phyloP scores from a whole-genome alignment of 2,797 vertebrate genomes.

The Centropyge bicolor region DNA sequence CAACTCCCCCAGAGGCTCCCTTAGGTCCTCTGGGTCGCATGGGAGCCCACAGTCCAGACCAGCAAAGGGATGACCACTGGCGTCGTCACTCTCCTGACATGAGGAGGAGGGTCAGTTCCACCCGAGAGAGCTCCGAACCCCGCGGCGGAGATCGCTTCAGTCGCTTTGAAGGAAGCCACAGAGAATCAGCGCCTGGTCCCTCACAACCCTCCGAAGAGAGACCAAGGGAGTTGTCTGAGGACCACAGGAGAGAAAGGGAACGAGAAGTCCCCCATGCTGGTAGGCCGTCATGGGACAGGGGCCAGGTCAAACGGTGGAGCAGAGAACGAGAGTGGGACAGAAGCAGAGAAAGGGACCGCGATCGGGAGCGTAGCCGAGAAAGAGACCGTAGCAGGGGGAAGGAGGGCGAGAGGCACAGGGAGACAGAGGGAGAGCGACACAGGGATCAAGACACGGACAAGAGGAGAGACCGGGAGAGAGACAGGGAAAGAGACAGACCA shows the following conservation, averaged over 20 bases:
- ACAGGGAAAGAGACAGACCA: slow-evolving; percentile 55
- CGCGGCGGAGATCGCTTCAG: slow-evolving; percentile 87
- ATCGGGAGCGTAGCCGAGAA: slow-evolving; percentile 68
- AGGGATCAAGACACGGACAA: slow-evolving; percentile 67
- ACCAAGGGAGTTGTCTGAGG: slow-evolving; percentile 88
- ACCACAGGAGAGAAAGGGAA: slow-evolving; percentile 91
- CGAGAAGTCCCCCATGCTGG: slow-evolving; percentile 83
- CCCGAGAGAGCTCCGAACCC: slow-evolving; percentile 88
- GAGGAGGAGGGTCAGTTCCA: slow-evolving; percentile 83
- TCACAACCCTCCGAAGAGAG: slow-evolving; percentile 85
- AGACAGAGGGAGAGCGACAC: slow-evolving; percentile 57
- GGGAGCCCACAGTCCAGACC: slow-evolving; percentile 89
- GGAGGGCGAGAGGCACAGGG: slow-evolving; percentile 59
- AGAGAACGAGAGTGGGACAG: slow-evolving; percentile 88
- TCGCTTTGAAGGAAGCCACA: slow-evolving; percentile 88
- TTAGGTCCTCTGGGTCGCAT: slow-evolving; percentile 75
- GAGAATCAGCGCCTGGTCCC: slow-evolving; percentile 82
- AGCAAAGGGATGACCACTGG: slow-evolving; percentile 89
- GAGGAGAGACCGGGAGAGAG: slow-evolving; percentile 65
- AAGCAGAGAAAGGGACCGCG: slow-evolving; percentile 81
- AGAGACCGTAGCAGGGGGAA: slow-evolving; percentile 58
- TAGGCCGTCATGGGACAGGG: slow-evolving; percentile 89
- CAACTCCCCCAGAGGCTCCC: slow-evolving; percentile 87
- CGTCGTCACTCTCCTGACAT: slow-evolving; percentile 85
- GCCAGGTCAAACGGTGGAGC: slow-evolving; percentile 87